Base-by-base conservation (phyloP, 2,797 vertebrate genomes). In the Allobates femoralis region DNA sequence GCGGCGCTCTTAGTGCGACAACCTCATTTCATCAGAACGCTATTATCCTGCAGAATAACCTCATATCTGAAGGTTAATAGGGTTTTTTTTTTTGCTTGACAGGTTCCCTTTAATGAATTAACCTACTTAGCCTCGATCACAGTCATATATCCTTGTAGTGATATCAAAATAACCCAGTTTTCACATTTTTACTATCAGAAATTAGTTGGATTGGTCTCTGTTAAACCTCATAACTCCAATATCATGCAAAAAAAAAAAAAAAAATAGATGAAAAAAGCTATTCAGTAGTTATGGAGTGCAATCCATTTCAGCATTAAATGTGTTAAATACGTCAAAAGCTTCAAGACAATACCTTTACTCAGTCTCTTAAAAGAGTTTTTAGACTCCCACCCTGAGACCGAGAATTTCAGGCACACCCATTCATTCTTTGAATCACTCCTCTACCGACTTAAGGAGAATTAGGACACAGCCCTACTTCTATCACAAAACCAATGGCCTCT, bases 371-470 rank as follows among this genome's bases (percentile, higher is more conserved):
- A 18, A 79, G 67, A 55, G 0, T 30, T 66, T 4, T 87, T 82
- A 0, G 28, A 11, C 16, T 66, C 73, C 62, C 80, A 0, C 67
- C 26, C 0, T 2, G 15, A 0, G 0, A 2, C 50, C 0, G 55
- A 71, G 46, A 89, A 30, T 86, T 67, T 58, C 19, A 2, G 60
- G 81, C 1, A 1, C 19, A 26, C 3, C 51, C 16, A 21, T 37
- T 21, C 16, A n/a, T 46, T 21, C 21, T 30, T 6, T 12, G 80
- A 87, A 83, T 79, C 75, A 87, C 46, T 83, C 55, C 73, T 32
- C 66, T 78, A 51, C 8, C 26, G 74, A 64, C 62, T 87, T 87
- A 87, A 50, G 50, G 32, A 83, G 69, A 82, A 82, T 86, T 82
- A 86, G 60, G 71, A 37, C 85, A 86, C 79, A 26, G 64, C 71